phyloP scores from a whole-genome alignment of 2,113 vertebrate species.

The Callionymus lyra region DNA sequence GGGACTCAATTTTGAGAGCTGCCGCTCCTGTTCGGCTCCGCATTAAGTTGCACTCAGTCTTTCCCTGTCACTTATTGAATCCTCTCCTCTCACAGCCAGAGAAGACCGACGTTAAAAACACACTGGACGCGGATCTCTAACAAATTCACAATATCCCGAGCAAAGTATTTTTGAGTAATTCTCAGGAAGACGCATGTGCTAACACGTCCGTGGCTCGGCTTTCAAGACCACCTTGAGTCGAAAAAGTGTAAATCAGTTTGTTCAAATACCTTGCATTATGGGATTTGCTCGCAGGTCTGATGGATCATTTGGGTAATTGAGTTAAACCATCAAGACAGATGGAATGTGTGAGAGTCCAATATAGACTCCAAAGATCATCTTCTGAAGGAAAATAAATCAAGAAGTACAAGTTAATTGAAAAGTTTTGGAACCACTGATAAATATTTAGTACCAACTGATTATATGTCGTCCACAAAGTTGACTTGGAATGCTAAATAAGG shows the following conservation, averaged over 20 bases:
- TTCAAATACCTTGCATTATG: constrained; percentile 14
- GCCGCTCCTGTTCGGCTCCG: constrained; percentile 27
- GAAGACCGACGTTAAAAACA: background rate
- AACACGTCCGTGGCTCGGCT: constrained; percentile 28
- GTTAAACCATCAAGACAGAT: constrained; percentile 24
- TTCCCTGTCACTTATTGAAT: constrained; percentile 1
- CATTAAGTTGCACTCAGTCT: constrained; percentile 15
- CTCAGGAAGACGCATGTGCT: constrained; percentile 11
- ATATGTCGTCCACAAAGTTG: too few relatives aligned
- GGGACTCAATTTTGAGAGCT: constrained; percentile 39
- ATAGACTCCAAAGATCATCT: too few relatives aligned
- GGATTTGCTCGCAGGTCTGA: too few relatives aligned
- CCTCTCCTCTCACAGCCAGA: too few relatives aligned
- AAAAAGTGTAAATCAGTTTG: constrained; percentile 31
- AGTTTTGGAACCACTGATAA: too few relatives aligned
- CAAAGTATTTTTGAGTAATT: too few relatives aligned
- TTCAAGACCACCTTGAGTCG: constrained; percentile 18
- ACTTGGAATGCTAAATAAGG: too few relatives aligned
- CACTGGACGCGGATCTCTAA: too few relatives aligned
- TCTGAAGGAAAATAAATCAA: too few relatives aligned
- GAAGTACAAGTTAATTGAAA: too few relatives aligned
- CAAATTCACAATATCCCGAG: too few relatives aligned
- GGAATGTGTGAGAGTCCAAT: constrained; percentile 6
- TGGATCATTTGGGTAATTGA: constrained; percentile 53
- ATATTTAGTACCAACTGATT: too few relatives aligned